A percentile compares a stretch with the other conserved stretches of the same genome.
Conservation (phyloP, 2,888 invertebrate species). For the Hirtodrosophila cameraria region DNA sequence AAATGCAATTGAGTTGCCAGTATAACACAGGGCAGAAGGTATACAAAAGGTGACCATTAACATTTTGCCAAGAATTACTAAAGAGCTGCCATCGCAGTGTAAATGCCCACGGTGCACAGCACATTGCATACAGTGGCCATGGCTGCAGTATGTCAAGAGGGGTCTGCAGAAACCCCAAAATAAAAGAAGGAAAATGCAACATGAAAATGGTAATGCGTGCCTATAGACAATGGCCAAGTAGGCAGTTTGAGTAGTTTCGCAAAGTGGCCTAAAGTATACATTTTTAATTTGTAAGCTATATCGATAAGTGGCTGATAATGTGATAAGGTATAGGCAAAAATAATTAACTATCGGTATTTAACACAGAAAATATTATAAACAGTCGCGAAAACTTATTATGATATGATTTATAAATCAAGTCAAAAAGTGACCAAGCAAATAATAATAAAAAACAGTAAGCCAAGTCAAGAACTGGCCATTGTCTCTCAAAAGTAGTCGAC, state of each 20-base stretch:
- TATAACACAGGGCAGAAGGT: conserved; percentile 13
- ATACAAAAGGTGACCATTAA: conserved; percentile 32
- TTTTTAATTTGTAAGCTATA: too few species aligned
- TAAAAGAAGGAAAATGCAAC: conserved; percentile 34
- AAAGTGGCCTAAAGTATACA: too few species aligned
- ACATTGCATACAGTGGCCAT: conserved; percentile 55
- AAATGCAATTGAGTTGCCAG: conserved; percentile 66
- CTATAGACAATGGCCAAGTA: conserved; percentile 49
- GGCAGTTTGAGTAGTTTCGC: conserved; percentile 26
- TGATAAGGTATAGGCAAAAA: too few species aligned
- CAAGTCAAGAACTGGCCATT: too few species aligned
- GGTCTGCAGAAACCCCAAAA: conserved; percentile 39
- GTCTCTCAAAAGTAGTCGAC: too few species aligned
- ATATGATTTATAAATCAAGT: too few species aligned
- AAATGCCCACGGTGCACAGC: conserved; percentile 52
- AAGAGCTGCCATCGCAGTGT: conserved; percentile 28
- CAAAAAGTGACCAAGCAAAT: too few species aligned
- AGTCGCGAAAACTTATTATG: too few species aligned
- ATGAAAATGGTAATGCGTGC: conserved; percentile 69
- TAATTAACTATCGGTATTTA: too few species aligned
- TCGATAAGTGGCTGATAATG: too few species aligned
- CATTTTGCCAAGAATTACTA: conserved; percentile 34
- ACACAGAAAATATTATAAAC: too few species aligned
- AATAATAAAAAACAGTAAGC: too few species aligned
- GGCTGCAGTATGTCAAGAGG: conserved; percentile 71